These are phyloP conservation scores for Papilio machaon DNA, from an alignment of 1,140 invertebrate genomes.

Conservation along the genomic window DNA sequence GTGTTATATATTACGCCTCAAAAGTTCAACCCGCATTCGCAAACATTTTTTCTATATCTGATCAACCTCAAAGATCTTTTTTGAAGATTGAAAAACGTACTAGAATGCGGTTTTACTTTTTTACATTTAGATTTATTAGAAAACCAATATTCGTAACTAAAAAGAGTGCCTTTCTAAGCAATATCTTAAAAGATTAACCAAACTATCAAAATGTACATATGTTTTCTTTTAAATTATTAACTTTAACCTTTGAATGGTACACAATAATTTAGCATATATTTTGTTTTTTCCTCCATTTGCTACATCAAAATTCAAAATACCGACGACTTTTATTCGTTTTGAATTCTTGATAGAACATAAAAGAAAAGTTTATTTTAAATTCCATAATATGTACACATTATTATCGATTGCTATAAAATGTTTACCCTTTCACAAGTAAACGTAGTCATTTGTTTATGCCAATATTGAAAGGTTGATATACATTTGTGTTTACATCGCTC, in stretches of 20 bases:
- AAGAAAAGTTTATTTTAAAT: too few species aligned
- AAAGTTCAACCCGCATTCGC: not conserved
- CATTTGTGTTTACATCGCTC: constrained; percentile 51
- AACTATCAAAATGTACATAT: not conserved
- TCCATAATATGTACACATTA: not conserved
- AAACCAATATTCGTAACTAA: not conserved
- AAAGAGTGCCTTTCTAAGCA: not conserved
- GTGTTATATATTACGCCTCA: too few species aligned
- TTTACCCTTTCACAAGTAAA: constrained; percentile 16
- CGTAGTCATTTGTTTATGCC: constrained; percentile 39
- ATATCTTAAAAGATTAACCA: not conserved
- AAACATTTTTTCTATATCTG: not conserved
- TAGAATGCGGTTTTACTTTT: not conserved
- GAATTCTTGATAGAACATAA: too few species aligned
- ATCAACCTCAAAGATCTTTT: constrained; percentile 1
- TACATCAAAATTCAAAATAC: too few species aligned
- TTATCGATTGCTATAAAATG: not conserved
- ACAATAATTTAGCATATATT: too few species aligned
- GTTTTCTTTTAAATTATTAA: too few species aligned
- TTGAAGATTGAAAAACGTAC: constrained; percentile 2
- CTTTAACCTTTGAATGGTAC: too few species aligned
- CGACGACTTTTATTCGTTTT: too few species aligned
- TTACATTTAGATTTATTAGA: not conserved
- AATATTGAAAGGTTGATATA: constrained; percentile 40
- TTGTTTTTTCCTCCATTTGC: too few species aligned